Conservation (phyloP, 2,888 invertebrate species). For the Clostera curtula region DNA sequence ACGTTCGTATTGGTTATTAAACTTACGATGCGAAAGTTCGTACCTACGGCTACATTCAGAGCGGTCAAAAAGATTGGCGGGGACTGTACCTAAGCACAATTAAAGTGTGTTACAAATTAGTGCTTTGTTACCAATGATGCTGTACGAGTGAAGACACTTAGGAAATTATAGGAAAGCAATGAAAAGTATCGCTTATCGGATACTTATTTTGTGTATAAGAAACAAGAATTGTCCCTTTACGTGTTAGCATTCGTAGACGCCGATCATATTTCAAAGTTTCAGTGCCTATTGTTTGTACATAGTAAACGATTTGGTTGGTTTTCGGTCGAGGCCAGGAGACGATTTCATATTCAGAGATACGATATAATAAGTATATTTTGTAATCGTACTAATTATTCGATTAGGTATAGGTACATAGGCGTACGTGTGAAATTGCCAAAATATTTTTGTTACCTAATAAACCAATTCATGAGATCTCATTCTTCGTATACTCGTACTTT, state of each 20-base stretch:
- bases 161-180: no score
- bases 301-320: conserved; percentile 35
- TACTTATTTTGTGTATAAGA: no score
- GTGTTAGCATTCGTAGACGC: conserved; percentile 30
- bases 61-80: no score
- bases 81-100: no score
- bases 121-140: no score
- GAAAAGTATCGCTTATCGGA: no score
- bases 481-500: conserved; percentile 29
- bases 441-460: conserved; percentile 53
- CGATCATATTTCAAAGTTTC: conserved; percentile 45
- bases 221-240: no score
- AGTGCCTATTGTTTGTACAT: conserved; percentile 63
- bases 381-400: conserved; percentile 51
- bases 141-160: no score
- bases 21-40: no score
- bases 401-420: conserved; percentile 38
- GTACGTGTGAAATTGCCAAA: conserved; percentile 46
- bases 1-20: no score
- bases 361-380: conserved; percentile 59
- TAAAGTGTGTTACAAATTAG: no score
- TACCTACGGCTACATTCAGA: no score
- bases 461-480: conserved; percentile 21
- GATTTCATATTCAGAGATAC: conserved; percentile 59
- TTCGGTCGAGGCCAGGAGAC: conserved; percentile 23